A percentile compares a stretch with the other conserved stretches of the same genome.
These are phyloP conservation scores for Pyrocephalus nanus DNA, from an alignment of 2,797 vertebrate genomes.

Conservation along the genomic window DNA sequence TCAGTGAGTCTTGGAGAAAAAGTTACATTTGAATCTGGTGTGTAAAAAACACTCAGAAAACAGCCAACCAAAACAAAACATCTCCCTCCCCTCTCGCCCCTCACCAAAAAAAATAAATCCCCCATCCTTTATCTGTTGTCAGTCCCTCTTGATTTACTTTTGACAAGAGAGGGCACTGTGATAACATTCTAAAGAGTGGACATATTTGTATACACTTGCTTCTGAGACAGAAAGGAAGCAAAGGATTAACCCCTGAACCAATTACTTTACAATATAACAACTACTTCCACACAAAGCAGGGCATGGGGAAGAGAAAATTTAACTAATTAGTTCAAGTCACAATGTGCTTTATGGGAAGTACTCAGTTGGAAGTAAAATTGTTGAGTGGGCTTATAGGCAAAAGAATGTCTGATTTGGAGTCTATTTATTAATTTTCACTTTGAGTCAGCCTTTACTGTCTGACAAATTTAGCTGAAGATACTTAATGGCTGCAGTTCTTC, in stretches of 20 bases:
- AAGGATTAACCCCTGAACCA: constrained; percentile 30
- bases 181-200: constrained; percentile 79
- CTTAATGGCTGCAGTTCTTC: not conserved
- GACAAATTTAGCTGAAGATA: not conserved
- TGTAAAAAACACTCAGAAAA: constrained; percentile 34
- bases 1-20: constrained; percentile 30
- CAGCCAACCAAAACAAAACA: constrained; percentile 43
- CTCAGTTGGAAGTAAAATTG: constrained; percentile 8
- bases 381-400: not conserved
- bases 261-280: constrained; percentile 23
- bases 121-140: not conserved
- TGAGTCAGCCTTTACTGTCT: not conserved
- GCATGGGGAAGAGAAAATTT: not conserved
- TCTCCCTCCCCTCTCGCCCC: not conserved
- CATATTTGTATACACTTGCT: constrained; percentile 67
- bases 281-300: not conserved
- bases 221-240: not conserved
- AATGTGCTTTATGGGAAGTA: constrained; percentile 24
- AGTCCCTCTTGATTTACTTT: constrained; percentile 53
- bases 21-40: constrained; percentile 4
- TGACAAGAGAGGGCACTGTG: constrained; percentile 85
- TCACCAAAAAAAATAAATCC: not conserved
- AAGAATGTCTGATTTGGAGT: not conserved
- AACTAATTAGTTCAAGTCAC: constrained; percentile 36
- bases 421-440: constrained; percentile 14